phyloP scores from a whole-genome alignment of 2,797 vertebrate genomes.

The Strix occidentalis region DNA sequence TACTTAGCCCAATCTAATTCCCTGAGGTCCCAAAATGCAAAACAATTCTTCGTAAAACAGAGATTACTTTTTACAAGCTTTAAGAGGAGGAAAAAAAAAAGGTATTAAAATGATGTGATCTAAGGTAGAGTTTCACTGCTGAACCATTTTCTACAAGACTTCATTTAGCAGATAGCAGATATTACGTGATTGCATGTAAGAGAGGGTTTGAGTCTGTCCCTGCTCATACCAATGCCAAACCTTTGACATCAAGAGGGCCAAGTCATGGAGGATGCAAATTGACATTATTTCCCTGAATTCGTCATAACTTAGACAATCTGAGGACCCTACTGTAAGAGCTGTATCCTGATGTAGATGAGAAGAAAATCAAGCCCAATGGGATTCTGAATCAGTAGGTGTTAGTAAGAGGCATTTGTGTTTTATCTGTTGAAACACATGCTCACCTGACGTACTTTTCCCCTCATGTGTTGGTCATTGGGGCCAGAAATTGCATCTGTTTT shows the following conservation, averaged over 20 bases:
- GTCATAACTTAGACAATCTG: not conserved
- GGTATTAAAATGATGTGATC: constrained; percentile 33
- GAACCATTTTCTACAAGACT: not conserved
- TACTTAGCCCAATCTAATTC: constrained; percentile 61
- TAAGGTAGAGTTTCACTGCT: not conserved
- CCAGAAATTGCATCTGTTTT: not conserved
- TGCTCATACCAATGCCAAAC: not conserved
- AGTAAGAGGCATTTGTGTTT: not conserved
- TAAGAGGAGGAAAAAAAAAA: not conserved
- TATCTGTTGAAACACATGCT: not conserved
- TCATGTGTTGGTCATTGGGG: not conserved
- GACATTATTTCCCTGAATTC: not conserved
- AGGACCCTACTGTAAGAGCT: accelerated
- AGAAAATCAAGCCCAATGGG: accelerated
- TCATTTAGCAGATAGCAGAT: constrained; percentile 2
- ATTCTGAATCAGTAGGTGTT: accelerated
- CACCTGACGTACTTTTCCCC: not conserved
- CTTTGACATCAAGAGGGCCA: not conserved
- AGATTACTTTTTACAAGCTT: constrained; percentile 52
- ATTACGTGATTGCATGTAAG: not conserved
- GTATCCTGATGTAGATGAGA: not conserved
- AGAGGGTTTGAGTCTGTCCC: not conserved
- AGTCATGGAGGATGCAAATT: not conserved
- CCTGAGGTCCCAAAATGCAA: constrained; percentile 59
- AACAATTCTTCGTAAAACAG: constrained; percentile 58